Base-by-base conservation (phyloP, 1,140 invertebrate genomes). In the Drosophila virilis region DNA sequence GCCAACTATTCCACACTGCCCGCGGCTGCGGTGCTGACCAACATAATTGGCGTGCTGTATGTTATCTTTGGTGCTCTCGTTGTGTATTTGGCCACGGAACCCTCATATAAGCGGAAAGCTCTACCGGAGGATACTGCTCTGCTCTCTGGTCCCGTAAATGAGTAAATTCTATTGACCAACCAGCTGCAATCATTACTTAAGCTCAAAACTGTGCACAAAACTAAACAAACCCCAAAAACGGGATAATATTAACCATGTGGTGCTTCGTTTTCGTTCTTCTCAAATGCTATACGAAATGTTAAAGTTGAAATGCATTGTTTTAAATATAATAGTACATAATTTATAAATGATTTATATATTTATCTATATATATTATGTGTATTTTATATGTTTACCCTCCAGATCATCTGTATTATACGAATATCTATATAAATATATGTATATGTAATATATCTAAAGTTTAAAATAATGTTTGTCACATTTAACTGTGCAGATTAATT, bases 111-210 rank as follows among this genome's bases (percentile, higher is more conserved):
- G 86, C 93, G 97, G 35, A 91, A 94, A 22, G 94, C 96, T 1
- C 91, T 95, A 52, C 95, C 96, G 4, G 97, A 98, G 91, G 97
- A 98, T 84, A 94, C 96, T 51, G 93, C 95, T 1, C 92, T 96
- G 33, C 92, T 96, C 28, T 55, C 84, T 6, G 73, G 60, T 40
- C 50, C 52, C 17, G 71, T n/a, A 46, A 68, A 57, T 28, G 83
- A 88, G 73, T 88, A 83, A 76, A 67, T 17, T 22, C 2, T n/a
- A 38, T 17, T 40, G 12, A 62, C 12, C 8, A 46, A 73, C 57
- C 65, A 78, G 59, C 58, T 71, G 67, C 57, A 46, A 57, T 62
- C 43, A 55, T 72, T 52, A 85, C 70, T 78, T 64, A 68, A 75
- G 74, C 70, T 70, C 42, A 71, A 50, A 80, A 73, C 58, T 86